These are phyloP conservation scores for Sphenodon punctatus DNA, from an alignment of 2,797 vertebrate species.

Conservation along the genomic window DNA sequence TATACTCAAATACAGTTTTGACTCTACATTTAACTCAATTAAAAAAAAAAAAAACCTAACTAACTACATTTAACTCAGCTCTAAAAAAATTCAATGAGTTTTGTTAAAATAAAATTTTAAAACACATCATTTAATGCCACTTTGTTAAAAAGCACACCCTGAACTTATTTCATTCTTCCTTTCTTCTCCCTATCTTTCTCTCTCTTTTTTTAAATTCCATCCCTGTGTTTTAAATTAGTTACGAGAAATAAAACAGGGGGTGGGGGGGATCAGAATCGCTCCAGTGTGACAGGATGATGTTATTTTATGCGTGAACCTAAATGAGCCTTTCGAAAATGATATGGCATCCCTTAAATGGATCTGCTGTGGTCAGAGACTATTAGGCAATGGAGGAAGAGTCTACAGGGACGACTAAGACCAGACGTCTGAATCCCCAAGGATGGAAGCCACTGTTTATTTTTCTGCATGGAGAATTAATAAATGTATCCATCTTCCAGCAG, in stretches of 20 bases:
- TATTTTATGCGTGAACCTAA: constrained; percentile 65
- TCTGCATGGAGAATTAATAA: constrained; percentile 78
- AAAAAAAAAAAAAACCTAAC: not conserved
- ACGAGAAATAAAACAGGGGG: constrained; percentile 52
- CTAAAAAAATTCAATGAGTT: not conserved
- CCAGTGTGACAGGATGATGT: constrained; percentile 59
- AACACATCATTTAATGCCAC: constrained; percentile 56
- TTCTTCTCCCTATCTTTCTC: constrained; percentile 53
- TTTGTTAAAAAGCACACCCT: constrained; percentile 51
- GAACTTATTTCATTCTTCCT: constrained; percentile 51
- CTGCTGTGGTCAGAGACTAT: constrained; percentile 70
- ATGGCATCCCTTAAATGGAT: constrained; percentile 58
- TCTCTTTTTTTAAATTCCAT: constrained; percentile 12
- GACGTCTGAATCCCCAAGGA: constrained; percentile 66
- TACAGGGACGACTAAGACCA: constrained; percentile 70
- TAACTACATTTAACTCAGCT: too few species aligned
- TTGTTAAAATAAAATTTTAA: constrained; percentile 50
- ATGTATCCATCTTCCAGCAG: constrained; percentile 75
- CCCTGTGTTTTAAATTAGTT: constrained; percentile 72
- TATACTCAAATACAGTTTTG: too few species aligned
- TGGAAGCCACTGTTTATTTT: constrained; percentile 71
- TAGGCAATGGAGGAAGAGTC: constrained; percentile 64
- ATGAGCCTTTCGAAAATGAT: constrained; percentile 72
- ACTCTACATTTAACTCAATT: too few species aligned
- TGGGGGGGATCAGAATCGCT: constrained; percentile 32